phyloP scores from a whole-genome alignment of 2,888 invertebrate genomes.

The Sylvicola cinctus region DNA sequence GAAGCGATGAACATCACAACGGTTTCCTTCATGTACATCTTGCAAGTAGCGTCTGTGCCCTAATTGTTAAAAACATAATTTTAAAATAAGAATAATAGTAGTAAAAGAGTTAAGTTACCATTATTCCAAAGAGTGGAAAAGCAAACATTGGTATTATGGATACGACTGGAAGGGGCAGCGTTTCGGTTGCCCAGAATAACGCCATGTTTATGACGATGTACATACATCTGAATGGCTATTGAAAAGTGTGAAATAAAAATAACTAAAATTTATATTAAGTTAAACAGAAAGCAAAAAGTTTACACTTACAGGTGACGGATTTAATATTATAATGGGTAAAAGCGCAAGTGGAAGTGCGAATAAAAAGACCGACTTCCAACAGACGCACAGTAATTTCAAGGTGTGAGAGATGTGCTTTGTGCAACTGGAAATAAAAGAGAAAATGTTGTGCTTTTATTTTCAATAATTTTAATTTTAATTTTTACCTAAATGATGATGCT shows the following conservation, averaged over 20 bases:
- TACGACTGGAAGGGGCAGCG: constrained; percentile 60
- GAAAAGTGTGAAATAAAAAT: constrained; percentile 7
- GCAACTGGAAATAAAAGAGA: too few relatives aligned
- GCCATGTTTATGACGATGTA: constrained; percentile 68
- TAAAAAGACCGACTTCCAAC: neutral
- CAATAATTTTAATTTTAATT: too few relatives aligned
- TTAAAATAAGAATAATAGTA: neutral
- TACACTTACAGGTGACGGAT: neutral
- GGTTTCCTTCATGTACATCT: constrained; percentile 59
- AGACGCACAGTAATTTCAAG: neutral
- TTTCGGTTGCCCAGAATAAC: constrained; percentile 65
- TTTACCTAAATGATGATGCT: too few relatives aligned
- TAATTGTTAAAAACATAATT: constrained; percentile 7
- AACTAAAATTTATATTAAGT: too few relatives aligned
- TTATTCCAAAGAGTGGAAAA: constrained; percentile 63
- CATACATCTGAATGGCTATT: constrained; percentile 47
- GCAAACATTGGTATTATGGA: constrained; percentile 65
- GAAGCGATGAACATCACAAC: constrained; percentile 80
- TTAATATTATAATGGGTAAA: neutral
- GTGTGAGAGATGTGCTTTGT: too few relatives aligned
- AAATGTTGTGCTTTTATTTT: too few relatives aligned
- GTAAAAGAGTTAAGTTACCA: constrained; percentile 22
- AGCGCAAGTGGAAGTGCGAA: constrained; percentile 10
- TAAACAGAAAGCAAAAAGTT: too few relatives aligned
- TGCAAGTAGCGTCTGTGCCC: constrained; percentile 36